Percentiles rank a stretch among this genome's conserved stretches.
Conservation (phyloP, 2,113 vertebrate genomes). For the Furnarius figulus region DNA sequence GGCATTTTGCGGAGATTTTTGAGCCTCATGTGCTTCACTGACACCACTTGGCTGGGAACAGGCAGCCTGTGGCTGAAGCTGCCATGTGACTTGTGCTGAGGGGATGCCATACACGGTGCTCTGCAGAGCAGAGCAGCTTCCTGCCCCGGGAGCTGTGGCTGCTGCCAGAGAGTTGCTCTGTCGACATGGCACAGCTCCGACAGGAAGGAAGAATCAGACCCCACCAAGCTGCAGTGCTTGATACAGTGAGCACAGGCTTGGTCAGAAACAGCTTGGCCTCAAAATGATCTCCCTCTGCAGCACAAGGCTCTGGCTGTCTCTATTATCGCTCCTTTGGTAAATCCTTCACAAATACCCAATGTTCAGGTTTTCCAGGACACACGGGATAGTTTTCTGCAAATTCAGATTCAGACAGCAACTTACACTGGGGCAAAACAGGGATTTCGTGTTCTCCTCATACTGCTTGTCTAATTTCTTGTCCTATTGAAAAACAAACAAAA, state of each 20-base stretch:
- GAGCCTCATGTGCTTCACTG: fast-evolving
- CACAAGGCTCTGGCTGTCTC: fast-evolving
- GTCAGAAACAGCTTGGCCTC: neutral
- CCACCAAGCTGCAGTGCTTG: neutral
- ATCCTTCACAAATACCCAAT: too few species aligned
- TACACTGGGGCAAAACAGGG: constrained; percentile 87
- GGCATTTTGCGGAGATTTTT: neutral
- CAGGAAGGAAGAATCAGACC: neutral
- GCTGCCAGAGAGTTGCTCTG: neutral
- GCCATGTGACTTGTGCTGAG: fast-evolving
- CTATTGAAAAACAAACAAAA: constrained; percentile 63
- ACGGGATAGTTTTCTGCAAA: neutral
- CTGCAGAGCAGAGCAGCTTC: fast-evolving
- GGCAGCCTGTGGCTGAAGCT: neutral
- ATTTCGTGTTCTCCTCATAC: constrained; percentile 88
- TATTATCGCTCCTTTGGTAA: neutral
- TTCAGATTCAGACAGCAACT: constrained; percentile 65
- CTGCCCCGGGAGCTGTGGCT: neutral
- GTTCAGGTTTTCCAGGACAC: neutral
- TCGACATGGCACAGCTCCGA: neutral
- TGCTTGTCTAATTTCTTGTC: constrained; percentile 95
- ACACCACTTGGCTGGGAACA: neutral
- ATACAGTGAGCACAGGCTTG: neutral
- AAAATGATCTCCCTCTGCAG: neutral
- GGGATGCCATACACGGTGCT: fast-evolving